A percentile compares a stretch with the other conserved stretches of the same genome.
These are phyloP conservation scores for Pelmatolapia mariae DNA, from an alignment of 2,113 vertebrate genomes.

Conservation along the genomic window DNA sequence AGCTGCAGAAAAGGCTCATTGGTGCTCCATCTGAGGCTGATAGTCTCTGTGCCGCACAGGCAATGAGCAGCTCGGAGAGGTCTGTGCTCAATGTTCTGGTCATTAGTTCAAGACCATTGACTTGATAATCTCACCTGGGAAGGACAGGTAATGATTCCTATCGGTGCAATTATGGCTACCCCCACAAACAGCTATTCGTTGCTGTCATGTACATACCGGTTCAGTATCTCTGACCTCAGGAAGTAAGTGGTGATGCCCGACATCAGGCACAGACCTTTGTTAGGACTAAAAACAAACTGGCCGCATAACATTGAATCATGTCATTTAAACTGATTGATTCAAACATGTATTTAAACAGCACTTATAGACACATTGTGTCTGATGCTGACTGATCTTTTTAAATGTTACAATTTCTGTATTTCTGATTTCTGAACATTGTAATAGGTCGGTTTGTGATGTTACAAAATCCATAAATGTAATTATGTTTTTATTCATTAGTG, in stretches of 20 bases:
- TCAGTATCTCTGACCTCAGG: slow-evolving; percentile 36
- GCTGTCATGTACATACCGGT: slow-evolving; percentile 48
- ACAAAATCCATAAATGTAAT: not conserved
- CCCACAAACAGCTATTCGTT: slow-evolving; percentile 57
- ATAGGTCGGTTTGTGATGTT: not conserved
- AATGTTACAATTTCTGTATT: not conserved
- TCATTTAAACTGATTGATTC: not conserved
- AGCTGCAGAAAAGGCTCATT: slow-evolving; percentile 2
- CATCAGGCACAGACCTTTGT: slow-evolving; percentile 1
- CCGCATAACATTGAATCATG: not conserved
- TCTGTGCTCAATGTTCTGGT: slow-evolving; percentile 58
- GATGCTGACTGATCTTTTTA: not conserved
- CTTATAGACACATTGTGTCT: not conserved
- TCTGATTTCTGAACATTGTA: not conserved
- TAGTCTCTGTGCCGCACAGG: slow-evolving; percentile 3
- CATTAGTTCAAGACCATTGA: slow-evolving; percentile 71
- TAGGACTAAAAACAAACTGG: not conserved
- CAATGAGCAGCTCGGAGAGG: slow-evolving; percentile 31
- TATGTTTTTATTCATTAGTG: not conserved
- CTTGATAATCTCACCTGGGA: slow-evolving; percentile 71
- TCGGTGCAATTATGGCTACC: slow-evolving; percentile 57
- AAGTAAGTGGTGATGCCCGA: slow-evolving; percentile 17
- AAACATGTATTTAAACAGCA: not conserved
- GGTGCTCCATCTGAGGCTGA: slow-evolving; percentile 9
- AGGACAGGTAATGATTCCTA: slow-evolving; percentile 66